Evolutionary conservation across 1,140 invertebrate genomes (phyloP), one percentile per base, ranked within the genome.

Genomic region (Dendroctonus valens): DNA sequence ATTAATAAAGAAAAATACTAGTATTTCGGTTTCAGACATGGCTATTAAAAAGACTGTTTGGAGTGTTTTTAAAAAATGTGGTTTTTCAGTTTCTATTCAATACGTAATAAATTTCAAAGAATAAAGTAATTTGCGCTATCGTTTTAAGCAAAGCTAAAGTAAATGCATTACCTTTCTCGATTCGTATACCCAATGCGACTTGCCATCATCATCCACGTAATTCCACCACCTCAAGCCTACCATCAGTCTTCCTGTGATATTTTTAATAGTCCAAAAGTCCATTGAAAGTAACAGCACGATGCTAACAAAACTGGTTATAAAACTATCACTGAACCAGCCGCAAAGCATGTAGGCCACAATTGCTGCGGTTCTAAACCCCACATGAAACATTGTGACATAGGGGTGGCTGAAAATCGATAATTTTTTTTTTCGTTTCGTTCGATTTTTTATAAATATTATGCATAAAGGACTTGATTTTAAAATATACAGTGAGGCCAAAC

Each of bases 241-340:
- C 78, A 99, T 85, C 41, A 98, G 79, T 72, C 96, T 84, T 58
- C 94, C 97, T 74, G 95, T 96, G 26, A 99, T 92, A 81, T 99
- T 99, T 84, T 99, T 99, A 0, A 98, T 95, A 46, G 94, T 97
- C 97, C 97, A 99, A 81, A 99, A 99, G 78, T 99, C 97, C 79
- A 97, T 89, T 0, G 96, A 98, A 0, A 99, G 81, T 40, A 99
- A 83, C 37, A 99, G 81, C 38, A 97, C 83, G 12, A 97, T 86
- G 38, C 87, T 82, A 26, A 97, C 92, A 83, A 98, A 98, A 80
- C 88, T 93, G 26, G 91, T 88, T 69, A 98, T 95, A 76, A 97
- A 98, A 76, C 92, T 94, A 73, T 87, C 84, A 7, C 87, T 91
- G 79, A 97, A 96, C 83, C 84, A 89, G 14, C 88, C 87, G 79